Percentiles rank a stretch among this genome's conserved stretches.
Conservation (phyloP, 2,888 invertebrate genomes). For the Proisotoma minuta region DNA sequence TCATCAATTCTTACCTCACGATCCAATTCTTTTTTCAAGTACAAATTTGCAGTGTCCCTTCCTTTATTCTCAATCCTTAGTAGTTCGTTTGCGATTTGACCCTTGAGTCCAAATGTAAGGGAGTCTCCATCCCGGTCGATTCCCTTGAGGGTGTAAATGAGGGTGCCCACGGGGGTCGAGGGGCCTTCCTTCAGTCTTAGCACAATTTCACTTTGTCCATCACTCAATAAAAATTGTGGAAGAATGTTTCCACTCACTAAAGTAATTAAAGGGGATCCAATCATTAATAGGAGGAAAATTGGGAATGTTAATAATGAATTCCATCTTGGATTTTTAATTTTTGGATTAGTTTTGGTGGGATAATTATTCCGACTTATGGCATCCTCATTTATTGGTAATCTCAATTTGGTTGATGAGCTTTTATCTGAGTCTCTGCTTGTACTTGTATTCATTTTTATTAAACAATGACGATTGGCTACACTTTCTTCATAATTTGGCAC, state of each 20-base stretch:
- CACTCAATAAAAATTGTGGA: slow-evolving; percentile 73
- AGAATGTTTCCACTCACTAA: slow-evolving; percentile 61
- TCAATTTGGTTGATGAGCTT: too few species aligned
- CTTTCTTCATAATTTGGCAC: background rate
- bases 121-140: slow-evolving; percentile 81
- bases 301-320: too few species aligned
- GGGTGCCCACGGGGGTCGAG: slow-evolving; percentile 74
- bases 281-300: slow-evolving; percentile 6
- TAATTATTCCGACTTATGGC: too few species aligned
- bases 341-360: too few species aligned
- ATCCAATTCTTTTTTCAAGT: slow-evolving; percentile 81
- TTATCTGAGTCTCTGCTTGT: background rate
- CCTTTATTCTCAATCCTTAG: slow-evolving; percentile 76
- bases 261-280: background rate
- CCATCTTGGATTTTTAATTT: too few species aligned
- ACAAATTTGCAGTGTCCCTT: slow-evolving; percentile 77
- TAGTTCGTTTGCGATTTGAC: slow-evolving; percentile 69
- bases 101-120: slow-evolving; percentile 73
- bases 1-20: slow-evolving; percentile 64
- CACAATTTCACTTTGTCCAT: slow-evolving; percentile 86
- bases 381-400: too few species aligned
- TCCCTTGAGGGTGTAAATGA: slow-evolving; percentile 76
- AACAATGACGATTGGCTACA: background rate
- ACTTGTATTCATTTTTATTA: background rate
- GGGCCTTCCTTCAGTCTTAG: slow-evolving; percentile 80